Evolutionary conservation across 2,113 vertebrate genomes (phyloP), one percentile per base, ranked within the genome.

Genomic region (Reinhardtius hippoglossoides): DNA sequence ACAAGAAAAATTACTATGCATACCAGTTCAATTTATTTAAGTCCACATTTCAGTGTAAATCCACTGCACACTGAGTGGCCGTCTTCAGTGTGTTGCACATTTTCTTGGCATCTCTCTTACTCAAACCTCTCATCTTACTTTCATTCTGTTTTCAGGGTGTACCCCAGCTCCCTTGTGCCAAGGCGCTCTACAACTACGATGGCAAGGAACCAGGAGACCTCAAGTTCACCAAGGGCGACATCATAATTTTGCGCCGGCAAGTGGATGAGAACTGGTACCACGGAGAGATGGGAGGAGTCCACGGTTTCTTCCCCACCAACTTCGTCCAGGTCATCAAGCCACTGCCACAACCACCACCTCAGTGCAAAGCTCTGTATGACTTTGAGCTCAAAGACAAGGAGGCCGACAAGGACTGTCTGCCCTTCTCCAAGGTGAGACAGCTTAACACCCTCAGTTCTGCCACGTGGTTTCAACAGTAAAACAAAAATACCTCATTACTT

Each of bases 221-320:
- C 78, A 97, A 97, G 84, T 99, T 99, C 93, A 96, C 78, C 94
- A 99, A 99, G 92, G 98, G 98, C 0, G 98, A 99, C 92, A 92
- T 99, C 86, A 97, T 99, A 93, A 96, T 99, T 92, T 93, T 99
- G 86, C 97, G 98, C 59, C 95, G 98, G 67, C 98, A 99, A 87
- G 97, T 99, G 91, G 98, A 99, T 87, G 98, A 99, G 80, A 99
- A 99, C 92, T 99, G 98, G 98, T 99, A 95, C 91, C 98, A 99
- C 1, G 98, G 98, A 4, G 98, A 99, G 94, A 95, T 98, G 92
- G 97, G 95, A 0, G 97, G 97, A 9, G 87, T 97, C 65, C 98
- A 99, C 44, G 98, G 98, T 86, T 99, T 99, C 91, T 99, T 99
- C 91, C 98, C 98, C 84, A 97, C 97, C 82, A 99, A 96, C 93